Conservation (phyloP, 2,113 vertebrate genomes). For the Sarotherodon lohbergeri region DNA sequence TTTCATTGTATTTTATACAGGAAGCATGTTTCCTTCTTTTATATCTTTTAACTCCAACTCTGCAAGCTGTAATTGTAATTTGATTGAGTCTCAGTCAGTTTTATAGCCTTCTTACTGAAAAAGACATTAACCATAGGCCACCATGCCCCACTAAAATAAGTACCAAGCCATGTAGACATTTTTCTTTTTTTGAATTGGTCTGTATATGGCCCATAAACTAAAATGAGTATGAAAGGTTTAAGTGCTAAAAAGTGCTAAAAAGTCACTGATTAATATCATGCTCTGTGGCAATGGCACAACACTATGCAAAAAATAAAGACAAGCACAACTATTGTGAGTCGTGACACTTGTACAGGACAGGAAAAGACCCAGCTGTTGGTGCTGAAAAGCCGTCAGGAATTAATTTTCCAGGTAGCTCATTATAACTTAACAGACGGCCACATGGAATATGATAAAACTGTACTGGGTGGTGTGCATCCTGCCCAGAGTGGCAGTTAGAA, state of each 20-base stretch:
- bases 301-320: not conserved
- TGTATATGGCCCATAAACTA: not conserved
- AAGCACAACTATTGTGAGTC: not conserved
- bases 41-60: not conserved
- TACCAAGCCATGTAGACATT: not conserved
- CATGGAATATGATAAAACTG: not conserved
- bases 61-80: not conserved
- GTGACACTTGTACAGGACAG: not conserved
- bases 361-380: not conserved
- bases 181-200: not conserved
- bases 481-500: not conserved
- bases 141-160: not conserved
- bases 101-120: not conserved
- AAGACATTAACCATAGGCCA: not conserved
- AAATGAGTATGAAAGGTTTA: not conserved
- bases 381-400: not conserved
- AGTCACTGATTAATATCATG: not conserved
- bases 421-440: not conserved
- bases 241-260: not conserved
- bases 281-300: not conserved
- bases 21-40: not conserved
- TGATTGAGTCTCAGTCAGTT: not conserved
- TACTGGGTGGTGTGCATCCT: not conserved
- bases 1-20: not conserved
- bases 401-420: not conserved